Percentiles rank a stretch among this genome's conserved stretches.
phyloP scores from a whole-genome alignment of 2,797 vertebrate species.

The Octomys mimax region DNA sequence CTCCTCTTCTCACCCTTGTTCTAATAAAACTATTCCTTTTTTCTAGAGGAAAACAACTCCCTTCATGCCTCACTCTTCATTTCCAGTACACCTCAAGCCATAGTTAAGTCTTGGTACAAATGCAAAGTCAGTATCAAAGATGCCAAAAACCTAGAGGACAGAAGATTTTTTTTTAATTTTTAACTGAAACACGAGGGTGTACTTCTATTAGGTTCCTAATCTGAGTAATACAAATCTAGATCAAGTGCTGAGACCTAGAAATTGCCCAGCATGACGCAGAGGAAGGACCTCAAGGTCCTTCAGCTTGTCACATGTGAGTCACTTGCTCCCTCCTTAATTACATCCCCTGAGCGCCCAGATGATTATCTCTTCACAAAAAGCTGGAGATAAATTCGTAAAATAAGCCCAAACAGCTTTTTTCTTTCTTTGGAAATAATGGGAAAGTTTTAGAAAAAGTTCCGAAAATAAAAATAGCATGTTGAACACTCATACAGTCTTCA shows the following conservation, averaged over 20 bases:
- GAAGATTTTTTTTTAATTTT: neutral
- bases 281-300: conserved; percentile 28
- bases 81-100: neutral
- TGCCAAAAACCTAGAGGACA: neutral
- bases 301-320: conserved; percentile 1
- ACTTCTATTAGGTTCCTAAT: neutral
- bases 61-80: neutral
- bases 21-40: neutral
- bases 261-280: neutral
- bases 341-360: neutral
- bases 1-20: neutral
- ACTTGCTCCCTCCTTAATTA: neutral
- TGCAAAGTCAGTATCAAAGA: neutral
- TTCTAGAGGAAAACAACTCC: neutral
- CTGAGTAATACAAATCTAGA: neutral
- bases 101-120: neutral
- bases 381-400: conserved; percentile 16
- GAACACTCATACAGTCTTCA: neutral
- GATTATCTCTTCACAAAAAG: conserved; percentile 15
- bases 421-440: conserved; percentile 11
- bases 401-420: neutral
- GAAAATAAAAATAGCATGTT: conserved; percentile 23
- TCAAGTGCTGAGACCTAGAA: neutral
- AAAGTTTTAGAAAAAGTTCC: conserved; percentile 41
- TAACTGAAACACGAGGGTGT: neutral